Percentiles rank a stretch among this genome's conserved stretches.
Evolutionary conservation across 2,888 invertebrate genomes (phyloP).

Genomic region (Megaustenia siamemsis): DNA sequence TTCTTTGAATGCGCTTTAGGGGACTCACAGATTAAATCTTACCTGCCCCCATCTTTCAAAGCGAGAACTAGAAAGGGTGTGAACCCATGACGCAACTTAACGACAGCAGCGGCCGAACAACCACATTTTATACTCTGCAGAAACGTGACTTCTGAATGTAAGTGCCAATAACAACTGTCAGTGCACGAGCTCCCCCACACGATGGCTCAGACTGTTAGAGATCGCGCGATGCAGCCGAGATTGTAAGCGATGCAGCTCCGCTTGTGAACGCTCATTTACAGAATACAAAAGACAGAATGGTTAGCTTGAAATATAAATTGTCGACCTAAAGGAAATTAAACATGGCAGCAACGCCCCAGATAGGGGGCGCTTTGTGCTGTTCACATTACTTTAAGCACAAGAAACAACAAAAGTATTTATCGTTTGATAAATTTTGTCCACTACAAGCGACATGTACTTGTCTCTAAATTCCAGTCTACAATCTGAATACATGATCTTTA

Average conservation of each 20-base stretch:
- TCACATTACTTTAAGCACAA: background rate
- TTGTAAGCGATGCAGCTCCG: background rate
- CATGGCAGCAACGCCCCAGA: background rate
- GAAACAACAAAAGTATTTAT: slow-evolving; percentile 3
- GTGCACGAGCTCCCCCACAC: background rate
- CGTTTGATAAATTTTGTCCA: slow-evolving; percentile 13
- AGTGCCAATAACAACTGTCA: background rate
- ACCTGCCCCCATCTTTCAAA: too few relatives aligned
- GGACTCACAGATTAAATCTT: too few relatives aligned
- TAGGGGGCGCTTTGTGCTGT: background rate
- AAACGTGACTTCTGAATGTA: slow-evolving; percentile 13
- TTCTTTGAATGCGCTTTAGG: too few relatives aligned
- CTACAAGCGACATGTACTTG: background rate
- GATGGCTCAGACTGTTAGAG: background rate
- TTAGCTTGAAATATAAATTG: slow-evolving; percentile 17
- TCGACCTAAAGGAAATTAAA: slow-evolving; percentile 27
- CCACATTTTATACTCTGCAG: background rate
- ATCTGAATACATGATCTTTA: background rate
- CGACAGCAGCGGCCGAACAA: background rate
- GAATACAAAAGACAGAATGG: background rate
- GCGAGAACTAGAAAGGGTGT: too few relatives aligned
- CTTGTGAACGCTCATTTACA: background rate
- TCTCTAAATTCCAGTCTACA: background rate
- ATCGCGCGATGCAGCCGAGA: background rate
- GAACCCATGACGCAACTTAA: too few relatives aligned